Base-by-base conservation (phyloP, 2,888 invertebrate species). In the Phasia obesa region DNA sequence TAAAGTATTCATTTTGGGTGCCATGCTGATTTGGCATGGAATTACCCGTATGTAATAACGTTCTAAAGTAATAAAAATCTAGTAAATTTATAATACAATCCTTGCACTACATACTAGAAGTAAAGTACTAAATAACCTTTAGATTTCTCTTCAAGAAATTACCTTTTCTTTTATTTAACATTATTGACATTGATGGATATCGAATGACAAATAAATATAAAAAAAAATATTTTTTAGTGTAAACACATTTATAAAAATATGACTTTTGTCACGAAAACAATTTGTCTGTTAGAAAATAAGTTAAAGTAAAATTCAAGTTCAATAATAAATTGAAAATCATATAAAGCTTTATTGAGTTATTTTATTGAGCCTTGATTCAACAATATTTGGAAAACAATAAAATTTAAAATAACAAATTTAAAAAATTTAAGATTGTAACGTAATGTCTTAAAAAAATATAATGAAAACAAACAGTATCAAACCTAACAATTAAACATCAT, bases 201-300 rank as follows among this genome's bases (percentile, higher is more conserved):
- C 25, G 53, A 53, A 71, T 73, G 31, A 51, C 78, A 65, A 27
- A 59, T 15, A 27, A 38, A 62, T 15, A 27, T 7, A 51, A 60
- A 49, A 42, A 53, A 73, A 27, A 31, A 64, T 57, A 17, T 47
- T 64, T 38, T 59, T 53, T 44, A 59, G 65, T 65, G 73, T 21
- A 51, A 73, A 70, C 38, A 70, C n/a, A 62, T 53, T 74, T 42
- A 59, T 4, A 44, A n/a, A 65, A 55, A 70, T 76, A 64, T 65
- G 62, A 64, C 57, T 57, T 81, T 81, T 81, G 81, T 81, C 81
- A 81, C 81, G 81, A 59, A 81, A 81, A 81, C 75, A 71, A 75
- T 81, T 76, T 81, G 38, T 17, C 19, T 47, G 44, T 4, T 53
- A 35, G n/a, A 44, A 53, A 77, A 62, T 44, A 35, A 47, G 5